These are phyloP conservation scores for Tadarida brasiliensis DNA, from an alignment of 2,797 vertebrate genomes.

Conservation along the genomic window DNA sequence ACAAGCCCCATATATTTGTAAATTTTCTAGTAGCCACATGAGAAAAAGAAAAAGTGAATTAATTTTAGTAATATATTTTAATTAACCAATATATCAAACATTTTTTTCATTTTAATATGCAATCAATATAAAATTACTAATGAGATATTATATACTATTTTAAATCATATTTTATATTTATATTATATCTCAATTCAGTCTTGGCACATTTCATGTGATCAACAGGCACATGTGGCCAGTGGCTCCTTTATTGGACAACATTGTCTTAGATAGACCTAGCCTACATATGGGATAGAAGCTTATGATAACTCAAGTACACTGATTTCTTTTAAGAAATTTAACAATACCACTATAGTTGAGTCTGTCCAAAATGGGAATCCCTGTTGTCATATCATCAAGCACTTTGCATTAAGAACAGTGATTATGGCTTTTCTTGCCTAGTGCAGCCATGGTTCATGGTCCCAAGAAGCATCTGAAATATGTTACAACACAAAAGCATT, in stretches of 20 bases:
- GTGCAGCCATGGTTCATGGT: not conserved
- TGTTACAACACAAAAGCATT: not conserved
- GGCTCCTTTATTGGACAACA: not conserved
- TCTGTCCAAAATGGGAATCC: not conserved
- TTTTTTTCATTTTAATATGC: slow-evolving; percentile 37
- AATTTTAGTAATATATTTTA: slow-evolving; percentile 44
- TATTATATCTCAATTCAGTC: not conserved
- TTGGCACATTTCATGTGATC: not conserved
- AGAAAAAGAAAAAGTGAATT: slow-evolving; percentile 1
- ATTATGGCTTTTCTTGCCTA: slow-evolving; percentile 24
- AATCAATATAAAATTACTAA: slow-evolving; percentile 43
- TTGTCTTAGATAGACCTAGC: not conserved
- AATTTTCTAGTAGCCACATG: slow-evolving; percentile 17
- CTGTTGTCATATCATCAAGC: not conserved
- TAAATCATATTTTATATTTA: slow-evolving; percentile 39
- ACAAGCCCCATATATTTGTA: not conserved
- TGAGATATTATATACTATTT: not conserved
- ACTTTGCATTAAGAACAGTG: slow-evolving; percentile 28
- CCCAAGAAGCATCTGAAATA: not conserved
- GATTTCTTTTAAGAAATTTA: not conserved
- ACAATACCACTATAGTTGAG: not conserved
- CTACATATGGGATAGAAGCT: not conserved
- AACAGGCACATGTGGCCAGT: not conserved
- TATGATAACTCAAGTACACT: not conserved
- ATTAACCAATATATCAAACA: slow-evolving; percentile 18